Base-by-base conservation (phyloP, 2,888 invertebrate species). In the Stenurella melanura region DNA sequence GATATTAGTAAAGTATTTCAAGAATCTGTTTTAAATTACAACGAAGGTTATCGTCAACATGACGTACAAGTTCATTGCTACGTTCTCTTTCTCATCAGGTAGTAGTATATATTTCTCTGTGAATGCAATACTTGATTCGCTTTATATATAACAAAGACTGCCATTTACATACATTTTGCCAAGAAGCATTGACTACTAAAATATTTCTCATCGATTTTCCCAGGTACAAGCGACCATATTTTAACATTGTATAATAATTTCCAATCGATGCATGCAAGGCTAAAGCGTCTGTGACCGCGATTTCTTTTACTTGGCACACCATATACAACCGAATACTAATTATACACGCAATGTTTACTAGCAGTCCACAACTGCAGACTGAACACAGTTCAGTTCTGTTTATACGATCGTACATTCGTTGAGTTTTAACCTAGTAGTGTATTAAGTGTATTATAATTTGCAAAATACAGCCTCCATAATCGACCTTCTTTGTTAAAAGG, bases 341-440 rank as follows among this genome's bases (percentile, higher is more conserved):
- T n/a, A 34, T 50, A 50, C 50, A 50, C 50, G 50, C 50, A n/a
- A 50, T 50, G n/a, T 50, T n/a, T n/a, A n/a, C 50, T 12, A 50
- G 1, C 50, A n/a, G 50, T 50, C 50, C n/a, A 50, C n/a, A n/a
- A n/a, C n/a, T 50, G n/a, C n/a, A 50, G 15, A 15, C 12, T 42
- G 42, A 42, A 50, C 50, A 50, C n/a, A 15, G 50, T 12, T 50
- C 50, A 50, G 50, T 50, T 50, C 3, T 0, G n/a, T 50, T 50
- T 6, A 12, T 50, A n/a, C 50, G n/a, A 15, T 50, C 15, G 3
- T 50, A 12, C 50, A 50, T 1, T 50, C n/a, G 50, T 17, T 6
- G n/a, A n/a, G 50, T 50, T 50, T 50, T 50, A 50, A 50, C n/a
- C 3, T 3, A 4, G 50, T n/a, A 50, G 50, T 50, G 50, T n/a